A percentile compares a stretch with the other conserved stretches of the same genome.
Evolutionary conservation across 2,888 invertebrate species (phyloP).

Genomic region (Hirudinaria manillensis): DNA sequence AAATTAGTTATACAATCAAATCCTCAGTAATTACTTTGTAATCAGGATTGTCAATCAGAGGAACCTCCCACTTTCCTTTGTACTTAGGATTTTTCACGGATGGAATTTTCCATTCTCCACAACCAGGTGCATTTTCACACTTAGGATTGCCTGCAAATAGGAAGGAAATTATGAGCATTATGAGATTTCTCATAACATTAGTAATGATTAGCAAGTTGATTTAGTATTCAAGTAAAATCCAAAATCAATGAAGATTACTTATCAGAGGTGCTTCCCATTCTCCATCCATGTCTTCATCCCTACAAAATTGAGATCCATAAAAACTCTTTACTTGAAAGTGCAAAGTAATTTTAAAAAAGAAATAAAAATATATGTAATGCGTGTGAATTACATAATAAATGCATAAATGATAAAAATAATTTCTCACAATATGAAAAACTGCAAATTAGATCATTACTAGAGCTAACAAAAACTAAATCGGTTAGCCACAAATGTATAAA

Average conservation of each 20-base stretch:
- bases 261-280: constrained; percentile 93
- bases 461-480: too few species aligned
- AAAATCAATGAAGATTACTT: constrained; percentile 39
- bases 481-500: too few species aligned
- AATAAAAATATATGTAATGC: background rate
- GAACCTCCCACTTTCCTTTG: constrained; percentile 87
- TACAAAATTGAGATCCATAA: constrained; percentile 39
- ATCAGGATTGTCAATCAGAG: constrained; percentile 58
- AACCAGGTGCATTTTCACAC: constrained; percentile 75
- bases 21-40: constrained; percentile 54
- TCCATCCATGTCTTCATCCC: constrained; percentile 96
- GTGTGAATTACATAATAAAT: too few species aligned
- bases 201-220: constrained; percentile 58
- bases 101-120: constrained; percentile 83
- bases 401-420: too few species aligned
- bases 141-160: constrained; percentile 67
- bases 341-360: background rate
- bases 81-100: constrained; percentile 83
- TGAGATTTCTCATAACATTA: constrained; percentile 75
- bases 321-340: background rate
- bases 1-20: background rate
- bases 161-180: background rate
- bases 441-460: too few species aligned
- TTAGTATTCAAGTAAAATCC: background rate
- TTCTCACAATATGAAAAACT: too few species aligned